Evolutionary conservation across 2,113 vertebrate genomes (phyloP).

Genomic region (Syngnathus typhle): DNA sequence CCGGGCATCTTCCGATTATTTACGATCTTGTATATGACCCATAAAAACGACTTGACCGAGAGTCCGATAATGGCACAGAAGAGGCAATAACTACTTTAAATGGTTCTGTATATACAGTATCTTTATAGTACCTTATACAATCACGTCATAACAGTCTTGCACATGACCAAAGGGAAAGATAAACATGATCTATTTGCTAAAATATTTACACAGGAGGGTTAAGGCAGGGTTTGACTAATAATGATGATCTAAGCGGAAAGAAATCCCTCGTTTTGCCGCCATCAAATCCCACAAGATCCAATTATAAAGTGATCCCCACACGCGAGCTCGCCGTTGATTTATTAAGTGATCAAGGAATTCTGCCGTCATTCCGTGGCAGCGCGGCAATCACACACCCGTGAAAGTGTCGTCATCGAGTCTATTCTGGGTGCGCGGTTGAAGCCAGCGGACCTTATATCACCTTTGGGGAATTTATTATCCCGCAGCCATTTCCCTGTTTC

Average conservation of each 20-base stretch:
- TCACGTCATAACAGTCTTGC: neutral
- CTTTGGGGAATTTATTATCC: constrained; percentile 29
- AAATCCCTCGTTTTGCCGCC: neutral
- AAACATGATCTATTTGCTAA: neutral
- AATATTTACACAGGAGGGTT: neutral
- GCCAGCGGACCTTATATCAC: constrained; percentile 10
- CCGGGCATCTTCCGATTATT: neutral
- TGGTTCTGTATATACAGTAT: neutral
- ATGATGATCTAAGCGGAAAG: neutral
- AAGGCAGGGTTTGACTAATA: neutral
- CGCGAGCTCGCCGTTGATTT: neutral
- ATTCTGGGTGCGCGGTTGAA: neutral
- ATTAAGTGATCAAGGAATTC: neutral
- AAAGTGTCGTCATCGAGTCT: neutral
- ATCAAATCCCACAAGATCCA: neutral
- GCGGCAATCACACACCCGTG: neutral
- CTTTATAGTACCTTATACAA: neutral
- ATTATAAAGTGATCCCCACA: neutral
- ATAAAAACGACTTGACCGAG: neutral
- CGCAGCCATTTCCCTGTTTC: constrained; percentile 34
- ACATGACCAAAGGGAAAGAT: neutral
- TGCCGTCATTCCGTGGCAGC: neutral
- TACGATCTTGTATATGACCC: neutral
- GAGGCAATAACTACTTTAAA: neutral
- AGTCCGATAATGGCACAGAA: neutral